Base-by-base conservation (phyloP, 2,797 vertebrate genomes). In the Echiichthys vipera region DNA sequence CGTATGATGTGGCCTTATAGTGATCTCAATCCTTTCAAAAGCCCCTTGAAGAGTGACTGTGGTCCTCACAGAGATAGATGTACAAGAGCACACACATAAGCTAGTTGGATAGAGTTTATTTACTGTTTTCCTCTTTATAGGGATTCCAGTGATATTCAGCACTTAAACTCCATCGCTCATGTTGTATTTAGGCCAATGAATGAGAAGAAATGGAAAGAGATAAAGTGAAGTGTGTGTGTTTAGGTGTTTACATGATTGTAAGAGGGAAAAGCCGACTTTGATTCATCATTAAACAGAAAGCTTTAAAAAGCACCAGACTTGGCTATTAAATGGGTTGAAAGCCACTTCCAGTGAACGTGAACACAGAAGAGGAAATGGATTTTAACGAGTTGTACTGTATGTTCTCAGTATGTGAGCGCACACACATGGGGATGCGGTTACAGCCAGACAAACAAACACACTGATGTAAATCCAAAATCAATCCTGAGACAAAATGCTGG, bases 381-480 rank as follows among this genome's bases (percentile, higher is more conserved):
- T 77, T 71, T 2, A 65, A 51, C 2, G 7, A 25, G 39, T 17
- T 53, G 49, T 34, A 40, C 14, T 53, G 49, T 34, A 40, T 58
- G 61, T 72, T 55, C 46, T 62, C 53, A 14, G 45, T n/a, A 15
- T 55, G 68, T 3, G 30, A 59, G 53, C 4, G 6, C n/a, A 14
- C 12, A 12, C 40, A 36, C 42, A 2, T 20, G 5, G 10, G 39
- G 25, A 17, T 5, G 47, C 30, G 11, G 46, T 66, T 37, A 61
- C 1, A 22, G n/a, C 2, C 29, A n/a, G 43, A 72, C 54, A 37
- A 71, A 81, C 63, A 66, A 54, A 74, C 65, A 62, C 62, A 63
- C 74, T 67, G 71, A 84, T 68, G 57, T 46, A 67, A 71, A 82
- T 65, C 83, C 64, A 68, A 77, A 88, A 86, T 86, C 79, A 66